Percentiles rank a stretch among this genome's conserved stretches.
phyloP scores from a whole-genome alignment of 2,797 vertebrate genomes.

The Thripadectes ignobilis region DNA sequence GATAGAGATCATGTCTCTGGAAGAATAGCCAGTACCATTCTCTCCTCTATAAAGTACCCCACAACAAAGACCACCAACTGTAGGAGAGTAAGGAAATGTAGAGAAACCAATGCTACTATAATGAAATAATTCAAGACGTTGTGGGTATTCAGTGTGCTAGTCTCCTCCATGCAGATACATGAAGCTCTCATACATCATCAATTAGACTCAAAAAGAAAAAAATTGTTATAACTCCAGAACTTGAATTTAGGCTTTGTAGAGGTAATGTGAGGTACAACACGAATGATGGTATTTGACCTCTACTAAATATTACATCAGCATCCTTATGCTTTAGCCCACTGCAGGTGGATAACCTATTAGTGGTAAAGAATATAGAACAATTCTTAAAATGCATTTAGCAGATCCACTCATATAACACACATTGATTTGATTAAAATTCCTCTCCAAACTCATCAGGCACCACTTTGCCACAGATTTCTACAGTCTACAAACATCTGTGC shows the following conservation, averaged over 20 bases:
- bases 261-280: background rate
- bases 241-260: background rate
- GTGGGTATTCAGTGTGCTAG: background rate
- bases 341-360: constrained; percentile 9
- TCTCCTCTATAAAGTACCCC: background rate
- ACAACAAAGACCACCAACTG: background rate
- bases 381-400: background rate
- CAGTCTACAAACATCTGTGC: background rate
- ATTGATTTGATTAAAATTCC: background rate
- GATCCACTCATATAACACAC: background rate
- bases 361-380: background rate
- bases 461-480: background rate
- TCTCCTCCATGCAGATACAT: background rate
- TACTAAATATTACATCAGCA: background rate
- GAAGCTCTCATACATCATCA: background rate
- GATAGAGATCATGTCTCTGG: background rate
- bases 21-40: background rate
- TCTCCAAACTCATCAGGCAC: background rate
- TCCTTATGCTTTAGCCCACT: background rate
- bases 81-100: background rate
- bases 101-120: background rate
- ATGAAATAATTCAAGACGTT: background rate
- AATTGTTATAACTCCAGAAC: background rate
- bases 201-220: background rate
- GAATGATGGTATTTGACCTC: background rate